Evolutionary conservation across 2,888 invertebrate species (phyloP), one percentile per base, ranked within the genome.

Genomic region (Charanyca ferruginea): DNA sequence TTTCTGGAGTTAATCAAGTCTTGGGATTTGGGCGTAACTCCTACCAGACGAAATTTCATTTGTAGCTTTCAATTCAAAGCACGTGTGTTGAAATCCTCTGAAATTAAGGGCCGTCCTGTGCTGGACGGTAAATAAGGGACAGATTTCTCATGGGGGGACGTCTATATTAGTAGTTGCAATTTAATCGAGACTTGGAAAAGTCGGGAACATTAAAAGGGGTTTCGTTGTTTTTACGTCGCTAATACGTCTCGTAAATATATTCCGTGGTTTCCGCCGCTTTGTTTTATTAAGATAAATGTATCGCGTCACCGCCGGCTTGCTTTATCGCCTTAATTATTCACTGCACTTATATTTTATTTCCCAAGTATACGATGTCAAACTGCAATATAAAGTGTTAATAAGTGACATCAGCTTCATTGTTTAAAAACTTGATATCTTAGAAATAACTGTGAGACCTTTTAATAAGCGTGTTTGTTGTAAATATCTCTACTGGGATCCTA

Each of bases 281-380:
- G 78, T 85, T 83, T 83, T 84, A 85, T 83, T 84, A 77, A 81
- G 77, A 86, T 83, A 85, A 85, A 87, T 85, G 82, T 85, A 68
- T 82, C 85, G 74, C 75, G 81, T 83, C 80, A 69, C 77, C 68
- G 61, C 69, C 83, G 77, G 77, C 77, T 79, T 70, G 64, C 75
- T 83, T 79, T 82, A 83, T 85, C 68, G 66, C 65, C 73, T 79
- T 79, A 82, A 83, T 84, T 81, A 84, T 83, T 85, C 77, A 86
- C 78, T 76, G 64, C 72, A 72, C 57, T 77, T 76, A 83, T 87
- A 85, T 83, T 85, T 79, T 80, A 81, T 84, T 69, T 78, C 32
- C 8, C 3, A 54, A 51, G 52, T 62, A 64, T 55, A 52, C 51
- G 38, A 55, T 51, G 63, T 68, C 79, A 83, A 83, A 70, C 66